Conservation (phyloP, 2,113 vertebrate genomes). For the Ophthalmotilapia sp. region DNA sequence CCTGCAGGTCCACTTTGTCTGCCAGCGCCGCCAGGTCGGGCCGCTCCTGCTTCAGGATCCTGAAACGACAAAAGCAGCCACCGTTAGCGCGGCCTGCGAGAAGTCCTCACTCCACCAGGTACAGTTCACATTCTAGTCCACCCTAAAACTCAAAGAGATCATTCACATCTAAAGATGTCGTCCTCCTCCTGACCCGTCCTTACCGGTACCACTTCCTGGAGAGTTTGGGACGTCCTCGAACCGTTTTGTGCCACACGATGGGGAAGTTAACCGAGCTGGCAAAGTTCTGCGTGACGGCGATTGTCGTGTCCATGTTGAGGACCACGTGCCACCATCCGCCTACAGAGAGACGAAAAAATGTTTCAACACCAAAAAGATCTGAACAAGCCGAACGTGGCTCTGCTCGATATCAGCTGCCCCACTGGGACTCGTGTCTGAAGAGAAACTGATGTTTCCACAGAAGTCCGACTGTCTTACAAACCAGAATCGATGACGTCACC, state of each 20-base stretch:
- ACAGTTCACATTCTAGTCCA: accelerated
- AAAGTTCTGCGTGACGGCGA: constrained; percentile 96
- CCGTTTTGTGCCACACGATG: constrained; percentile 99
- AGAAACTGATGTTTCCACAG: neutral
- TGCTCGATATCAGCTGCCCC: neutral
- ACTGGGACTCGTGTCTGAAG: accelerated
- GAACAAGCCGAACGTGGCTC: neutral
- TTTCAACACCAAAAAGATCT: neutral
- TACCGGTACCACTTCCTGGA: constrained; percentile 99
- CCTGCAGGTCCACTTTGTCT: constrained; percentile 93
- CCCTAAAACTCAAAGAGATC: neutral
- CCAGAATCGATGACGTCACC: neutral
- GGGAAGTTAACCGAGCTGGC: constrained; percentile 97
- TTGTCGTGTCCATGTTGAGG: constrained; percentile 91
- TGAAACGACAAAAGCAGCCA: neutral
- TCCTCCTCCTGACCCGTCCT: neutral
- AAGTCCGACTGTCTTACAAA: neutral
- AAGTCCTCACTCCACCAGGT: accelerated
- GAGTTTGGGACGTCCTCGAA: constrained; percentile 92
- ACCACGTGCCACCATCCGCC: constrained; percentile 99
- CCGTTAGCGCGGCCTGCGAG: neutral
- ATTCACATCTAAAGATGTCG: neutral
- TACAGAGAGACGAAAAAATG: constrained; percentile 34
- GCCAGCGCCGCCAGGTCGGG: constrained; percentile 88
- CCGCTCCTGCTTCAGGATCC: constrained; percentile 81